Conservation (phyloP, 2,888 invertebrate species). For the Chaetogeoica ovagalla region DNA sequence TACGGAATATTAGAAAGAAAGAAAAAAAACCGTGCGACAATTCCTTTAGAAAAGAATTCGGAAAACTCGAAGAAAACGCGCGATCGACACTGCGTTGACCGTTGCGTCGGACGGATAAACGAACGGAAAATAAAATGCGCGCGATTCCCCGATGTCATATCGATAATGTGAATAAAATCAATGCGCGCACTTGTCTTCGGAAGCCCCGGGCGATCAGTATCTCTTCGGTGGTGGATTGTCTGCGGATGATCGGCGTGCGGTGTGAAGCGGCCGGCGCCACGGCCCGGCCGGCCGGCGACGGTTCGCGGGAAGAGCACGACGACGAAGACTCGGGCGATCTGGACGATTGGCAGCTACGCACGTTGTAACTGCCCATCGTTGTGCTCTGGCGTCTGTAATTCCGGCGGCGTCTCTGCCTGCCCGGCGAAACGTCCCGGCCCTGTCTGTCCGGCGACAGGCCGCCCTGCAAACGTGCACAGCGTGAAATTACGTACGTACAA, state of each 20-base stretch:
- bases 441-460: slow-evolving; percentile 75
- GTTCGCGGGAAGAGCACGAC: slow-evolving; percentile 81
- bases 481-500: no score
- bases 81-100: no score
- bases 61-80: no score
- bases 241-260: slow-evolving; percentile 74
- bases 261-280: slow-evolving; percentile 53
- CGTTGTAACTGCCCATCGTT: slow-evolving; percentile 50
- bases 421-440: slow-evolving; percentile 78
- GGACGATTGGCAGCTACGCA: slow-evolving; percentile 57
- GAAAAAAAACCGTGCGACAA: no score
- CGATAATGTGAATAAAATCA: no score
- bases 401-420: slow-evolving; percentile 71
- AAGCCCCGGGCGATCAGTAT: slow-evolving; percentile 88
- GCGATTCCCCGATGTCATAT: no score
- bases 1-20: no score
- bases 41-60: no score
- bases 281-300: slow-evolving; percentile 68
- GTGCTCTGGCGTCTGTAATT: slow-evolving; percentile 77
- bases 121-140: no score
- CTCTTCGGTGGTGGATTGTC: slow-evolving; percentile 90
- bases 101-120: no score
- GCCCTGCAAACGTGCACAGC: slow-evolving; percentile 12
- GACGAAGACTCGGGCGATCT: slow-evolving; percentile 65
- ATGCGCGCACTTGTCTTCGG: slow-evolving; percentile 63